phyloP scores from a whole-genome alignment of 2,797 vertebrate genomes.

The Sebastes variabilis region DNA sequence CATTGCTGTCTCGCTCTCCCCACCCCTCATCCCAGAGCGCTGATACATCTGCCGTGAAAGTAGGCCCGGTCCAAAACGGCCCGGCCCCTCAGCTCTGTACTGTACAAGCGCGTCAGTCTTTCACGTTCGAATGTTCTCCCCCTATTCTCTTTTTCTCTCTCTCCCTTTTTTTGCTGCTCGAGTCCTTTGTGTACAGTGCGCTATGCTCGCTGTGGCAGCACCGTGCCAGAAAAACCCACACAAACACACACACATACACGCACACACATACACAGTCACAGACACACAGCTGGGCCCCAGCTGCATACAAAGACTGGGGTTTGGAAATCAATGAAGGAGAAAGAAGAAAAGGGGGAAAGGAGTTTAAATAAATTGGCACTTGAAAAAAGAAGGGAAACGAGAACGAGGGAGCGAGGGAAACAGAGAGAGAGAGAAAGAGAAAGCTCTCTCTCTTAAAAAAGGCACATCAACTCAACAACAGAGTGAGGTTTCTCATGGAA shows the following conservation, averaged over 20 bases:
- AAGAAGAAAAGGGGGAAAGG: conserved; percentile 85
- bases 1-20: conserved; percentile 76
- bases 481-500: conserved; percentile 53
- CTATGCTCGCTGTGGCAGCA: conserved; percentile 83
- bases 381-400: conserved; percentile 83
- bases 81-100: conserved; percentile 57
- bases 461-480: conserved; percentile 63
- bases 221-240: conserved; percentile 82
- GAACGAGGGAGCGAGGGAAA: conserved; percentile 70
- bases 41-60: conserved; percentile 66
- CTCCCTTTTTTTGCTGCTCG: conserved; percentile 62
- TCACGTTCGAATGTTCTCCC: conserved; percentile 35
- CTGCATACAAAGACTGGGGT: conserved; percentile 87
- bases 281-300: conserved; percentile 88
- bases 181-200: conserved; percentile 79
- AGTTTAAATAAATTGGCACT: conserved; percentile 88
- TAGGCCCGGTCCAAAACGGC: conserved; percentile 51
- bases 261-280: conserved; percentile 73
- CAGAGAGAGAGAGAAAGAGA: conserved; percentile 49
- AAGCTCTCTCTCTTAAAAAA: conserved; percentile 52
- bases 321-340: conserved; percentile 91
- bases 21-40: conserved; percentile 62
- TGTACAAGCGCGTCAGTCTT: conserved; percentile 61
- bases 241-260: conserved; percentile 65
- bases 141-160: conserved; percentile 48